phyloP scores from a whole-genome alignment of 1,140 invertebrate species.

The Drosophila lowei region DNA sequence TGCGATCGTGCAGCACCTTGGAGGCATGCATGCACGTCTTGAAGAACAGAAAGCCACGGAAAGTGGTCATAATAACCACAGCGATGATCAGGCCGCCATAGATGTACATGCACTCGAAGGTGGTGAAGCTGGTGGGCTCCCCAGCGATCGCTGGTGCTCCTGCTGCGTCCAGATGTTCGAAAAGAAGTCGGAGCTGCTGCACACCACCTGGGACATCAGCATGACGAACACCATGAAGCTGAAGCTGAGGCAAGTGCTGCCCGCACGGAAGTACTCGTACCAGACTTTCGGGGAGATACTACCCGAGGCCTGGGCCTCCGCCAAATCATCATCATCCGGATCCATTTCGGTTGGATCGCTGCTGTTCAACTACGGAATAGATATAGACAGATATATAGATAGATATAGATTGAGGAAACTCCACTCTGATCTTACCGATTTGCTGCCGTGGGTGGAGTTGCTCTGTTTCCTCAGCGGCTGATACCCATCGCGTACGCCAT shows the following conservation, averaged over 20 bases:
- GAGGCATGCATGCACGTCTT: constrained; percentile 92
- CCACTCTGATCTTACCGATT: constrained; percentile 49
- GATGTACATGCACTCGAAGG: constrained; percentile 79
- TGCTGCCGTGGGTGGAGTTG: constrained; percentile 56
- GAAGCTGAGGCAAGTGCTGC: constrained; percentile 86
- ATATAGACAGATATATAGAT: too few relatives aligned
- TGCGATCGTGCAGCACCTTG: constrained; percentile 90
- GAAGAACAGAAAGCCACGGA: constrained; percentile 89
- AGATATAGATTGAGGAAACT: too few relatives aligned
- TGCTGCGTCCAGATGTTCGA: constrained; percentile 89
- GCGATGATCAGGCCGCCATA: constrained; percentile 73
- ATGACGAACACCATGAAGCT: constrained; percentile 85
- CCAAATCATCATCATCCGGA: constrained; percentile 82
- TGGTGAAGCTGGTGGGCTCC: constrained; percentile 61
- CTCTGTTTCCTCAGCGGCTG: constrained; percentile 68
- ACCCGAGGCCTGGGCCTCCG: constrained; percentile 85
- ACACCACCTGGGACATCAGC: constrained; percentile 87
- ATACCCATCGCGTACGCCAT: constrained; percentile 71
- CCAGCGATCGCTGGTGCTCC: constrained; percentile 79
- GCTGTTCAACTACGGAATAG: constrained; percentile 31
- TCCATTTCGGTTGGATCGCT: constrained; percentile 45
- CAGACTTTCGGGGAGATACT: constrained; percentile 86
- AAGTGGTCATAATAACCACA: constrained; percentile 84
- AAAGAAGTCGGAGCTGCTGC: constrained; percentile 91
- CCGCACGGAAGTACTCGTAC: constrained; percentile 87